Conservation (phyloP, 2,797 vertebrate genomes). For the Chaetodon trifasciatus region DNA sequence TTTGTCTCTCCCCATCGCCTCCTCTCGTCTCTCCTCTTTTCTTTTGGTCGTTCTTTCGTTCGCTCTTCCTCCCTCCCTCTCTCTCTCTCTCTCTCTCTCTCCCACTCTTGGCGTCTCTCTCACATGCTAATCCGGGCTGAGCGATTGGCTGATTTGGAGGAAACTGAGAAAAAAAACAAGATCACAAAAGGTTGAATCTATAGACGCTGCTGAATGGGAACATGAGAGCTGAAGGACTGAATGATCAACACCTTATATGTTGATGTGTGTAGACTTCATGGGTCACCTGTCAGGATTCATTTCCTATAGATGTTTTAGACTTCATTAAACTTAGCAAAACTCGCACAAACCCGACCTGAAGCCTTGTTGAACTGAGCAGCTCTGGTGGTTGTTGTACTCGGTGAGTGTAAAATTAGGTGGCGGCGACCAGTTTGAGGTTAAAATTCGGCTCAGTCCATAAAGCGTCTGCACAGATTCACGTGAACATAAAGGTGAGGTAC, state of each 20-base stretch:
- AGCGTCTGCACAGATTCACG: too few relatives aligned
- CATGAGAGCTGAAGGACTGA: constrained; percentile 7
- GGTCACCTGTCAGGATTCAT: not conserved
- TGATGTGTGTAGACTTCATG: not conserved
- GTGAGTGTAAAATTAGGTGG: too few relatives aligned
- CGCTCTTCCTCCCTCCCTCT: constrained; percentile 5
- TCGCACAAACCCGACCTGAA: too few relatives aligned
- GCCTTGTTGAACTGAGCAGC: too few relatives aligned
- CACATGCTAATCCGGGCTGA: constrained; percentile 51
- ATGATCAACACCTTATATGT: not conserved
- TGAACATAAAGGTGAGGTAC: too few relatives aligned
- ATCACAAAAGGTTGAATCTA: constrained; percentile 34
- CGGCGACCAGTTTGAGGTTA: too few relatives aligned
- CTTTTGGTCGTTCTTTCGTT: constrained; percentile 4
- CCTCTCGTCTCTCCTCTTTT: constrained; percentile 34
- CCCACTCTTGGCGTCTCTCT: constrained; percentile 26
- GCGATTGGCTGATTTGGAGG: constrained; percentile 49
- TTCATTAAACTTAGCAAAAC: not conserved
- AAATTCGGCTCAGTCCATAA: too few relatives aligned
- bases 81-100: not conserved
- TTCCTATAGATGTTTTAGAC: not conserved
- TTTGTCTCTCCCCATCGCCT: constrained; percentile 68
- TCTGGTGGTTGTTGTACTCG: too few relatives aligned
- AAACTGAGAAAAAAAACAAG: constrained; percentile 31
- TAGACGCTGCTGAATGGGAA: constrained; percentile 21